Evolutionary conservation across 1,140 invertebrate species (phyloP).

Genomic region (Nephotettix cincticeps): DNA sequence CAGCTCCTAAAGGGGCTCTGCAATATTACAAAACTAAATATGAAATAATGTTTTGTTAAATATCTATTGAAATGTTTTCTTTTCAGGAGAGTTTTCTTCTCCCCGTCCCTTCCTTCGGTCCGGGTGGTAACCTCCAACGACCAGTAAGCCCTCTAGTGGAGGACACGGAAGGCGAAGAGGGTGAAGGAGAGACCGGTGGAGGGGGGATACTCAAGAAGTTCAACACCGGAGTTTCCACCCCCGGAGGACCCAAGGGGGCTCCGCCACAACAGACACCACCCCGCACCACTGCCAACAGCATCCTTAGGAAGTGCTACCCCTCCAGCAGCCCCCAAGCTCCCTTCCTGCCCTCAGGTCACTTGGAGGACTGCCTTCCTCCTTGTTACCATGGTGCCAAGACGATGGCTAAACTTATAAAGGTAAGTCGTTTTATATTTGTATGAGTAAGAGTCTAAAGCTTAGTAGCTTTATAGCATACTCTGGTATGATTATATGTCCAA

Average conservation of each 20-base stretch:
- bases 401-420: constrained; percentile 58
- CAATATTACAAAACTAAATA: no score
- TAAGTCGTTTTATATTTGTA: no score
- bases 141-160: constrained; percentile 45
- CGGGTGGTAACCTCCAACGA: constrained; percentile 44
- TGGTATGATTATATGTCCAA: no score
- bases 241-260: constrained; percentile 42
- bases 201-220: constrained; percentile 37
- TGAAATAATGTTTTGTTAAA: no score
- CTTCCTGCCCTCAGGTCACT: constrained; percentile 43
- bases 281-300: constrained; percentile 32
- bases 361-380: constrained; percentile 55
- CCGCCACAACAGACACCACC: constrained; percentile 45
- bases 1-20: no score
- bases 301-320: constrained; percentile 46
- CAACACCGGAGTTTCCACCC: constrained; percentile 27
- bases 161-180: constrained; percentile 46
- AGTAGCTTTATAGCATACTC: no score
- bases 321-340: constrained; percentile 41
- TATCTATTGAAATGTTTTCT: not conserved
- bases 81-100: constrained; percentile 46
- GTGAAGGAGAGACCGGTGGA: constrained; percentile 39
- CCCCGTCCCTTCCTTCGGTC: constrained; percentile 46
- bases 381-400: constrained; percentile 56
- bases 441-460: no score